Evolutionary conservation across 2,888 invertebrate genomes (phyloP), one percentile per base, ranked within the genome.

Genomic region (Cephus runcator): DNA sequence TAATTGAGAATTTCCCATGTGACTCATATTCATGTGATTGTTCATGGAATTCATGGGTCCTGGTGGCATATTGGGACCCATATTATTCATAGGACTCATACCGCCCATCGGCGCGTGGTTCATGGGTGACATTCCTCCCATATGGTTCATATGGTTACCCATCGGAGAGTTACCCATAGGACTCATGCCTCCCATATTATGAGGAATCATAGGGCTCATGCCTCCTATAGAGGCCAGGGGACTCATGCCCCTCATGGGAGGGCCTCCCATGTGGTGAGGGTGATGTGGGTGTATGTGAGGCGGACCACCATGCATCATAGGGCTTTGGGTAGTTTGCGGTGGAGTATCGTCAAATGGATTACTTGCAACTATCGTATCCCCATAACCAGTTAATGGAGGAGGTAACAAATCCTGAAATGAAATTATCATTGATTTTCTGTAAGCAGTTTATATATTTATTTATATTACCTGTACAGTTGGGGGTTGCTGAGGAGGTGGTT

Each of bases 321-420:
- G 91, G 83, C 92, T 92, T 78, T 92, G 92, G 83, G 92, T 90
- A 83, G 92, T 91, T 74, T 92, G 93, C 1, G 93, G 92, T 75
- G 96, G 97, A 77, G 96, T 96, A 91, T 98, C 98, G 92, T 98
- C 98, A 91, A 98, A 98, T 69, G 98, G 98, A 92, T 98, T 98
- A 82, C 97, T 97, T 79, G 98, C 98, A 81, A 98, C 96, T 89
- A 98, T 97, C 80, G 98, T 98, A 90, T 98, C 98, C 69, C 98
- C 98, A 92, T 97, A 98, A 84, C 97, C 97, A 73, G 96, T 95
- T 87, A 97, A 93, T 2, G 95, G 95, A 35, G 97, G 97, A 73
- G 97, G 97, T 85, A 97, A 94, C 82, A 97, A 92, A 88, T 97
- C 95, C 92, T 97, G 95, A 87, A 83, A 83, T 73, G 36, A 71